Conservation (phyloP, 2,113 vertebrate genomes). For the Chaetodon trifascialis region DNA sequence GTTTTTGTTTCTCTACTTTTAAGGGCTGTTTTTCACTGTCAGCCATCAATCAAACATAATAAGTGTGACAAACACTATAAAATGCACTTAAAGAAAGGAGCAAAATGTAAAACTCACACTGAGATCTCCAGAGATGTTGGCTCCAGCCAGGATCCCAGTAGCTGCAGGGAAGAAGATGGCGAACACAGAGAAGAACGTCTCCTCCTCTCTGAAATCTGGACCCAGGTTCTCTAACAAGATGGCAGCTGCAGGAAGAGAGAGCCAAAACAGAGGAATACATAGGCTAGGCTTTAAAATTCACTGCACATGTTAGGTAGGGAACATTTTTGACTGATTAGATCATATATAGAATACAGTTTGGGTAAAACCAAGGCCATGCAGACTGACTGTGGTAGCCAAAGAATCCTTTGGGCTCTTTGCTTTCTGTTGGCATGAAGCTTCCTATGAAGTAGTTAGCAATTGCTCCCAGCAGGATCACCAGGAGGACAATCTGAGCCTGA, state of each 20-base stretch:
- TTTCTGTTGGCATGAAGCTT: conserved; percentile 90
- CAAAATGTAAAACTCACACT: conserved; percentile 82
- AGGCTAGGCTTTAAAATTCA: too few relatives aligned
- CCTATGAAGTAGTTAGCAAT: conserved; percentile 94
- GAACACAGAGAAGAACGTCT: conserved; percentile 95
- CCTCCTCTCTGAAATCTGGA: conserved; percentile 90
- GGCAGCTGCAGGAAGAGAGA: conserved; percentile 81
- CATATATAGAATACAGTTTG: neutral
- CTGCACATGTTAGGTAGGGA: neutral
- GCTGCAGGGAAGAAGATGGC: conserved; percentile 99
- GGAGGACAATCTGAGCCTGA: conserved; percentile 94
- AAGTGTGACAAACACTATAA: neutral
- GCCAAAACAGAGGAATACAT: neutral
- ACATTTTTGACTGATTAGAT: neutral
- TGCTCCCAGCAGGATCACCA: conserved; percentile 92
- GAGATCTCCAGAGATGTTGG: conserved; percentile 98
- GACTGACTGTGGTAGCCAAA: conserved; percentile 92
- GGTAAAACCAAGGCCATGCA: neutral
- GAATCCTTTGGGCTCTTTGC: conserved; percentile 93
- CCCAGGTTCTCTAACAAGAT: conserved; percentile 96
- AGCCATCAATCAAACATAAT: neutral
- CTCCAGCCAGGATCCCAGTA: conserved; percentile 97
- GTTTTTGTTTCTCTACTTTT: too few relatives aligned
- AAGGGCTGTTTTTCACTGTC: too few relatives aligned
- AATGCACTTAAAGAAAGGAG: neutral